Evolutionary conservation across 64 coral and sea anemone species (phyloP), one percentile per base, ranked within the genome.

Genomic region (Exaiptasia diaphana): DNA sequence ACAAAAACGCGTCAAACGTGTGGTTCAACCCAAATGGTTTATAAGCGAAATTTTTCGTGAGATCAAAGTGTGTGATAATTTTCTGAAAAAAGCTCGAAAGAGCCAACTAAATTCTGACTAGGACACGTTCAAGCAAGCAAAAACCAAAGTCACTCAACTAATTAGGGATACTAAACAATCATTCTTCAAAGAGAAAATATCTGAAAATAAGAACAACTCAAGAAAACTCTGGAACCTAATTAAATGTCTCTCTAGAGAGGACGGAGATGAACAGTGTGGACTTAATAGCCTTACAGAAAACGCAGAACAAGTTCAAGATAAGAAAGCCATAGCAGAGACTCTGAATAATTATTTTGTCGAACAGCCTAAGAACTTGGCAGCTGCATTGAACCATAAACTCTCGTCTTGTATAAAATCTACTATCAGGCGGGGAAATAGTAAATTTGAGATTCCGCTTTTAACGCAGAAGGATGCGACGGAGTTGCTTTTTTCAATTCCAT

Each of bases 21-120:
- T 60, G 30, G 50, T 61, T 2, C 73, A 90, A 27, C 58, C 88
- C 13, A 82, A 82, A 40, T 83, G 88, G 72, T 83, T 83, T n/a
- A 83, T 65, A 13, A 61, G 4, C 10, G 12, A 68, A 3, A 75
- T 77, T 27, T 3, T 30, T 4, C 43, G 74, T 67, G 24, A 67
- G 58, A 36, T 90, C 4, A 82, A 83, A 14, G 18, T 13, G 8
- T 31, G 87, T 21, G 71, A 83, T 24, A 75, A 77, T 20, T 34
- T 77, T 5, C 48, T 90, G 2, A 83, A 67, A 0, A 73, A 74
- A 43, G 77, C 78, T 8, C 72, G 40, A 20, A 81, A 64, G 20
- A 74, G 67, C 5, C 23, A 74, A 20, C 0, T 26, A 3, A 55
- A 74, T 3, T 20, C n/a, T 4, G 86, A 80, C 6, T 88, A 76